Base-by-base conservation (phyloP, 2,888 invertebrate genomes). In the Nebria brevicollis region DNA sequence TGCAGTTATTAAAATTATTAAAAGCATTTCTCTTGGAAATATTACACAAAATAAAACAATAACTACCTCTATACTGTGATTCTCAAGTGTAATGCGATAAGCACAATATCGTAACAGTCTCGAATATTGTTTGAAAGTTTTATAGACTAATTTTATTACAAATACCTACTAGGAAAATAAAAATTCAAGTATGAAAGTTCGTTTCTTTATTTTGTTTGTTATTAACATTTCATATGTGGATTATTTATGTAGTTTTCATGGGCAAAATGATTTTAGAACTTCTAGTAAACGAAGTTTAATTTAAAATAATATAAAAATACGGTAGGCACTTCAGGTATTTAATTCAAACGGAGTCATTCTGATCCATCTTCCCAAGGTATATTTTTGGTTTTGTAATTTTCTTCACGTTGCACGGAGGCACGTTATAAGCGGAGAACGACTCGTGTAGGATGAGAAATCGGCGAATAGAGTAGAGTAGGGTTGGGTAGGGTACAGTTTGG, bases 271-370 rank as follows among this genome's bases (percentile, higher is more conserved):
- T 7, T 54, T 54, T 54, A 54, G 13, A 54, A 11, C 54, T 13
- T 54, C 11, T 54, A 54, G 54, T 7, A 54, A 54, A 54, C 11
- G 11, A 54, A 54, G 54, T 54, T 54, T 54, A 54, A 54, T 54
- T 54, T 54, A 54, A 54, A 54, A 54, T 54, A 54, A 54, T 54
- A 54, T 54, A 13, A 54, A 54, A 54, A 54, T 54, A 54, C 54
- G 54, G 54, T 54, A 54, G 54, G 54, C 54, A 54, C 54, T 54
- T 54, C 54, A 54, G 54, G 54, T 54, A 54, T 54, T 54, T 54
- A 54, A 54, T 54, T 54, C 54, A 8, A 54, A 13, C 54, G 54
- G 54, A 54, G 54, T 54, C 54, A 54, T 54, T 54, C 54, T 54
- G 54, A 54, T 54, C 54, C 54, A 54, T 54, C 54, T 54, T 54